Evolutionary conservation across 2,113 vertebrate species (phyloP).

Genomic region (Rynchops niger): DNA sequence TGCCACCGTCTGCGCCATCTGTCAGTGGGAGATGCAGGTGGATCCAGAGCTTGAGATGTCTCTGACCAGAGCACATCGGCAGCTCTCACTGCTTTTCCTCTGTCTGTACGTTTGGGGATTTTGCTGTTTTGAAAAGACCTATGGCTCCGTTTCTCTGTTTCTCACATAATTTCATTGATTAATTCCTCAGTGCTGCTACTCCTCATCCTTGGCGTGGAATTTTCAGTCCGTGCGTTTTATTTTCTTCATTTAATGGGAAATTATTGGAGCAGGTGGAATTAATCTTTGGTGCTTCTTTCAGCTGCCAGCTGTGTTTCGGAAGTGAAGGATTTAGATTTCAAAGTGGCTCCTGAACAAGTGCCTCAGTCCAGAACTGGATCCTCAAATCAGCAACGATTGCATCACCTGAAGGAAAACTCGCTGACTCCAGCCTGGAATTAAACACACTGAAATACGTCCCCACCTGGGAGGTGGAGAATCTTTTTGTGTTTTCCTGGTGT

Average conservation of each 20-base stretch:
- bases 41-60: not conserved
- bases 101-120: fast-evolving
- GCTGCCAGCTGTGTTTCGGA: not conserved
- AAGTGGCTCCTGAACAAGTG: not conserved
- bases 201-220: not conserved
- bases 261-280: not conserved
- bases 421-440: not conserved
- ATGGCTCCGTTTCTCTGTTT: not conserved
- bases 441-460: not conserved
- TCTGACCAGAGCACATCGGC: not conserved
- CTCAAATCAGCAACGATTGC: not conserved
- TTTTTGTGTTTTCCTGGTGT: not conserved
- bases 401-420: not conserved
- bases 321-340: not conserved
- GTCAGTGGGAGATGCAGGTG: not conserved
- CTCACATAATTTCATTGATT: not conserved
- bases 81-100: not conserved
- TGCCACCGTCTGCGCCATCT: not conserved
- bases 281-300: not conserved
- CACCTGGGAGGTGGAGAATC: not conserved
- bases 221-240: not conserved
- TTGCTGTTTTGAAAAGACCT: not conserved
- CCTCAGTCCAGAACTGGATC: not conserved
- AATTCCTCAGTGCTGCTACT: not conserved
- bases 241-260: not conserved